These are phyloP conservation scores for Paramormyrops kingsleyae DNA, from an alignment of 2,113 vertebrate species.

Conservation along the genomic window DNA sequence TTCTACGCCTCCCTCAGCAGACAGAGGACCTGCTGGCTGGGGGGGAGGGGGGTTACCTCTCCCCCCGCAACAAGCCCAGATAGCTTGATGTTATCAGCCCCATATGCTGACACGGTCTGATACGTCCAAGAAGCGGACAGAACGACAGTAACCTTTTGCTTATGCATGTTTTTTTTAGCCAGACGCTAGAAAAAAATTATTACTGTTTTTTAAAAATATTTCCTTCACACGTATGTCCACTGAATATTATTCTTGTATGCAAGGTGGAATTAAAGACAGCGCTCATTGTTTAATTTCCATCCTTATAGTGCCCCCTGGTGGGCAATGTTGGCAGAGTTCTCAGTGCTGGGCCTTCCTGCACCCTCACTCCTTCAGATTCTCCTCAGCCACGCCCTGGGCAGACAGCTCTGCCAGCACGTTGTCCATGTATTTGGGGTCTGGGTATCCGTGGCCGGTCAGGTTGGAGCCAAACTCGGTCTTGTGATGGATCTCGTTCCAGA, in stretches of 20 bases:
- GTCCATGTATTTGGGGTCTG: conserved; percentile 88
- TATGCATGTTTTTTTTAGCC: conserved; percentile 28
- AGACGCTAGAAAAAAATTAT: conserved; percentile 35
- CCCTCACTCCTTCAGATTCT: conserved; percentile 77
- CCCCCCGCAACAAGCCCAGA: conserved; percentile 21
- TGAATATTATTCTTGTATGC: conserved; percentile 29
- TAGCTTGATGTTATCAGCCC: conserved; percentile 18
- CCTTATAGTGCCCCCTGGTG: conserved; percentile 18
- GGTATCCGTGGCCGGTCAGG: conserved; percentile 91
- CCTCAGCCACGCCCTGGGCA: conserved; percentile 82
- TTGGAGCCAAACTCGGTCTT: conserved; percentile 97
- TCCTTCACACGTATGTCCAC: conserved; percentile 31
- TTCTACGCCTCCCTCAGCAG: not conserved
- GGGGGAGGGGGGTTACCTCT: conserved; percentile 1
- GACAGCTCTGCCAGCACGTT: conserved; percentile 86
- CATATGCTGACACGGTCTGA: conserved; percentile 32
- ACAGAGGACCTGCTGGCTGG: not conserved
- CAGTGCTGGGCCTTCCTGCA: not conserved
- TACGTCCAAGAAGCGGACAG: conserved; percentile 37
- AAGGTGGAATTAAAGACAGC: conserved; percentile 27
- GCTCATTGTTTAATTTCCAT: conserved; percentile 25
- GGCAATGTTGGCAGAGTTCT: conserved; percentile 21
- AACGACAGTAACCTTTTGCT: conserved; percentile 27
- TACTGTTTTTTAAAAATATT: conserved; percentile 28
- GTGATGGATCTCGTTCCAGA: conserved; percentile 97